These are phyloP conservation scores for Acanthis flammea DNA, from an alignment of 2,797 vertebrate genomes.

Conservation along the genomic window DNA sequence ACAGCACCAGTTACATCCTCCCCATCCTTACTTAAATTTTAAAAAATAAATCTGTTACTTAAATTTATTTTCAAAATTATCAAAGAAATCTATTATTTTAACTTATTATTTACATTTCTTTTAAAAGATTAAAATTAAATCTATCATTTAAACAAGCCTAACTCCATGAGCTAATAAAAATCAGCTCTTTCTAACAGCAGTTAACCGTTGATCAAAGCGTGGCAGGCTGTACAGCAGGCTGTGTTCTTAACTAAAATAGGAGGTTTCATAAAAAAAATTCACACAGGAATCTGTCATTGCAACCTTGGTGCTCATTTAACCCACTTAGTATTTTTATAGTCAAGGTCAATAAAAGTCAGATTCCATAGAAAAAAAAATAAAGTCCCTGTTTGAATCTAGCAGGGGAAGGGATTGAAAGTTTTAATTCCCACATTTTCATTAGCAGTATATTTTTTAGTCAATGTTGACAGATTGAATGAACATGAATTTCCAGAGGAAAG, in stretches of 20 bases:
- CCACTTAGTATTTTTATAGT: conserved; percentile 52
- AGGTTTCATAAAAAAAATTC: conserved; percentile 47
- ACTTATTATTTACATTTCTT: neutral
- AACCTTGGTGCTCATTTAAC: conserved; percentile 50
- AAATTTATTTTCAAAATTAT: neutral
- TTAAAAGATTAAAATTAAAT: neutral
- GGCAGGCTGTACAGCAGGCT: neutral
- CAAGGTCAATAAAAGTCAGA: conserved; percentile 54
- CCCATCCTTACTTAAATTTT: neutral
- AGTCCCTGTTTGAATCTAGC: neutral
- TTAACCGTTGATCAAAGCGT: neutral
- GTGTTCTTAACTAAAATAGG: neutral
- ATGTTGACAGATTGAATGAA: conserved; percentile 40
- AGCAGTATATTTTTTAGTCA: neutral
- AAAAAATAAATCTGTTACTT: neutral
- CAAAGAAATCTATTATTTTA: neutral
- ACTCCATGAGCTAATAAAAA: conserved; percentile 15
- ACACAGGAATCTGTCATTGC: conserved; percentile 31
- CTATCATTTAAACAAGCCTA: neutral
- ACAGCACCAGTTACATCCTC: neutral
- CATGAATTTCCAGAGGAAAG: conserved; percentile 18
- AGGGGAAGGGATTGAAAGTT: neutral
- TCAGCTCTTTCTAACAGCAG: neutral
- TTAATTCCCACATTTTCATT: conserved; percentile 36
- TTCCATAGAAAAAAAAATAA: neutral